These are phyloP conservation scores for Leistus spinibarbis DNA, from an alignment of 2,888 invertebrate genomes.

Conservation along the genomic window DNA sequence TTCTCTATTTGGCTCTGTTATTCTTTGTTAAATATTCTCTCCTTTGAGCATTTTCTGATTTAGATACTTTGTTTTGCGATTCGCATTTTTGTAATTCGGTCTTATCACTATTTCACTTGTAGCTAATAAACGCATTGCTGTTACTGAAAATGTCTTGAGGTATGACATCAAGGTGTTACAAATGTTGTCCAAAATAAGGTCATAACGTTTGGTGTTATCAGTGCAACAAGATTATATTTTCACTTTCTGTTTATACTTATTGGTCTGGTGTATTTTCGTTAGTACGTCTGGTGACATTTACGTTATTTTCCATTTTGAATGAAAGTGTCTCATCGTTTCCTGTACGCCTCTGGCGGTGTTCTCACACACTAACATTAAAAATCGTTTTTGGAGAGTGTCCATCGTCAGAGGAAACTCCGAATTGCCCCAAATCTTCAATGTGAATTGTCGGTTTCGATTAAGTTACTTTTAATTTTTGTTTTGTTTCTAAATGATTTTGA, in stretches of 20 bases:
- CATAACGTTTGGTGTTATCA: background rate
- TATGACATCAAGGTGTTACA: too few relatives aligned
- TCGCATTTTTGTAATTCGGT: too few relatives aligned
- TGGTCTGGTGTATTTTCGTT: background rate
- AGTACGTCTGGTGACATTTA: background rate
- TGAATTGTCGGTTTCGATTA: conserved; percentile 29
- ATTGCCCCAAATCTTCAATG: conserved; percentile 23
- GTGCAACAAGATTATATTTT: background rate
- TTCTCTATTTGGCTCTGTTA: too few relatives aligned
- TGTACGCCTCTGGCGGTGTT: conserved; percentile 18
- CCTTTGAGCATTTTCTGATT: too few relatives aligned
- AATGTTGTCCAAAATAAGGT: too few relatives aligned
- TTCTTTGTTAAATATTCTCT: too few relatives aligned
- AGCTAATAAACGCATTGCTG: too few relatives aligned
- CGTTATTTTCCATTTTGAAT: background rate
- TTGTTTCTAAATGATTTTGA: conserved; percentile 10
- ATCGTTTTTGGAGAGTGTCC: background rate
- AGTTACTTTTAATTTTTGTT: conserved; percentile 7
- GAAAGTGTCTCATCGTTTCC: conserved; percentile 19
- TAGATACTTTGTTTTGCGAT: too few relatives aligned
- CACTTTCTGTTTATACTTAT: background rate
- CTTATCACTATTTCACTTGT: too few relatives aligned
- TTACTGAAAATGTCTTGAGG: too few relatives aligned
- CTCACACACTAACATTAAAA: conserved; percentile 19
- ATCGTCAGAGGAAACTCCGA: conserved; percentile 14